Evolutionary conservation across 1,140 invertebrate genomes (phyloP).

Genomic region (Sesamia nonagrioides): DNA sequence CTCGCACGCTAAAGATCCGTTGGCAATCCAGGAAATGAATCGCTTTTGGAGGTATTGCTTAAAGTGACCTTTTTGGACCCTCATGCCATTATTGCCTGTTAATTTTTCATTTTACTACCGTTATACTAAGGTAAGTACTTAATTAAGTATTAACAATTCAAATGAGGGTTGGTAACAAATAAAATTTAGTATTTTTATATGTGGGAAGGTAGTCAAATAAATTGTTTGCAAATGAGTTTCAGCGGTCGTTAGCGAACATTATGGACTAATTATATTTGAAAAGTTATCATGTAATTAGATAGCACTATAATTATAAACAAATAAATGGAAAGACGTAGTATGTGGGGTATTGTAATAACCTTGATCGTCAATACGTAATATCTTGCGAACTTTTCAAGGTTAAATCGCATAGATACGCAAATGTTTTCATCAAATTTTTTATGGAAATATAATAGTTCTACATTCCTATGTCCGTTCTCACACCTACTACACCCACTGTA

Average conservation of each 20-base stretch:
- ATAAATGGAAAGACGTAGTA: background rate
- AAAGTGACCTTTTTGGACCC: no score
- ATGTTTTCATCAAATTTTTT: constrained; percentile 3
- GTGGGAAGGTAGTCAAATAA: background rate
- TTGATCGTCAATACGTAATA: constrained; percentile 1
- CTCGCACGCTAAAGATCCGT: no score
- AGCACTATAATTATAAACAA: background rate
- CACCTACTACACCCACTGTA: no score
- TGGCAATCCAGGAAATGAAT: no score
- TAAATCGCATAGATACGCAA: background rate
- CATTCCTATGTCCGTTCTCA: background rate
- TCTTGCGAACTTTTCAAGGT: constrained; percentile 12
- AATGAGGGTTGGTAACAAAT: no score
- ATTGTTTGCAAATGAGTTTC: background rate
- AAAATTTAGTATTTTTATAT: no score
- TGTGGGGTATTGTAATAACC: background rate
- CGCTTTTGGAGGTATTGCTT: no score
- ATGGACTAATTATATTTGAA: background rate
- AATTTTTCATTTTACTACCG: no score
- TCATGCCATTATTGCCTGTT: no score
- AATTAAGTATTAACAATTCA: no score
- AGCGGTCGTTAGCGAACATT: background rate
- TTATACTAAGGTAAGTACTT: no score
- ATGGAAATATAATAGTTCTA: no score
- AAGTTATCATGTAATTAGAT: background rate